A percentile compares a stretch with the other conserved stretches of the same genome.
These are phyloP conservation scores for Osmerus eperlanus DNA, from an alignment of 2,113 vertebrate genomes.

Conservation along the genomic window DNA sequence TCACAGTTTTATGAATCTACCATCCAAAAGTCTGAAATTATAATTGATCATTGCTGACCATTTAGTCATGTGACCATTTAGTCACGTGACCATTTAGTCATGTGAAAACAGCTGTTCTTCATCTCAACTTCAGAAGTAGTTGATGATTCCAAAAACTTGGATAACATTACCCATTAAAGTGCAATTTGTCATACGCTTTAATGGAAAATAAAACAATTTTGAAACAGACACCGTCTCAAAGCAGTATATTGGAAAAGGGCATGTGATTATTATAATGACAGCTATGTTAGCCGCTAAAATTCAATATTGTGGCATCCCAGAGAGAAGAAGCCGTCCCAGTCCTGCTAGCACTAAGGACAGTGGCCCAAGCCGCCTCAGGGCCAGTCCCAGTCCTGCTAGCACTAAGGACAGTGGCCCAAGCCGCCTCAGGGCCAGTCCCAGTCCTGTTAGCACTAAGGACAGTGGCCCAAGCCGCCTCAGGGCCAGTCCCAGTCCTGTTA, in stretches of 20 bases:
- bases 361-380: too few relatives aligned
- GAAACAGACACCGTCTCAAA: background rate
- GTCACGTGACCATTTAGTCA: conserved; percentile 4
- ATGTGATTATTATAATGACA: background rate
- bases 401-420: too few relatives aligned
- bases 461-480: too few relatives aligned
- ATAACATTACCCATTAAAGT: conserved; percentile 1
- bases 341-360: too few relatives aligned
- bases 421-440: too few relatives aligned
- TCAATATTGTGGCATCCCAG: background rate
- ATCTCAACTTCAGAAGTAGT: conserved; percentile 1
- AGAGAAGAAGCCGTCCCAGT: too few relatives aligned
- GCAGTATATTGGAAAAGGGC: background rate
- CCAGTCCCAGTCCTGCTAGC: too few relatives aligned
- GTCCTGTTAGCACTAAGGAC: too few relatives aligned
- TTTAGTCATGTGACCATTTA: background rate
- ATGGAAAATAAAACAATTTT: conserved; percentile 9
- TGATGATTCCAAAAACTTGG: conserved; percentile 1
- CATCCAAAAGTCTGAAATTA: background rate
- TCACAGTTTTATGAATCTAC: conserved; percentile 26
- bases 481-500: too few relatives aligned
- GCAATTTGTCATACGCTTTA: conserved; percentile 7
- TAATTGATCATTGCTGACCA: background rate
- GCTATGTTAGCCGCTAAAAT: background rate
- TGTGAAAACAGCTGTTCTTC: conserved; percentile 5